A percentile compares a stretch with the other conserved stretches of the same genome.
Conservation (phyloP, 2,113 vertebrate species). For the Nerophis ophidion region DNA sequence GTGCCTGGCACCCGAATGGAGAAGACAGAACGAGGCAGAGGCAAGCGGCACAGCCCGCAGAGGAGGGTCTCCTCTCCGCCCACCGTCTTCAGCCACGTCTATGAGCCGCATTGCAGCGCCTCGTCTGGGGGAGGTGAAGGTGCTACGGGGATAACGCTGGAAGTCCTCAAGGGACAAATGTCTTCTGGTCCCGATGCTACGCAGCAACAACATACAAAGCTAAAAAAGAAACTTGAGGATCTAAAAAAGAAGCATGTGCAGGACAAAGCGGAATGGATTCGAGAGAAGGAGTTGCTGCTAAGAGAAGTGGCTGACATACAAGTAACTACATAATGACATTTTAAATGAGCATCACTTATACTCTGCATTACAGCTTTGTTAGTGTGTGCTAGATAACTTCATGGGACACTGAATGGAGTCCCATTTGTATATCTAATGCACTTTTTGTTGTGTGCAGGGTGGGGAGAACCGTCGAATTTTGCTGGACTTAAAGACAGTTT, state of each 20-base stretch:
- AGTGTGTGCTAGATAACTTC: too few species aligned
- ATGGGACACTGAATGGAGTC: neutral
- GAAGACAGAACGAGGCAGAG: constrained; percentile 43
- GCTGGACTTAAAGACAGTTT: constrained; percentile 62
- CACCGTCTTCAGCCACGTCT: constrained; percentile 53
- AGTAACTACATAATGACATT: constrained; percentile 44
- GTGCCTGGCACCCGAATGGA: constrained; percentile 56
- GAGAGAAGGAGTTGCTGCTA: constrained; percentile 69
- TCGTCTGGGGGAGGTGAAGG: constrained; percentile 23
- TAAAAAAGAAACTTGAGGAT: constrained; percentile 69
- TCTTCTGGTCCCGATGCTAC: constrained; percentile 37
- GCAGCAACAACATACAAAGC: constrained; percentile 49
- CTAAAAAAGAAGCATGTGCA: constrained; percentile 61
- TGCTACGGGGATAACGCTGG: constrained; percentile 32
- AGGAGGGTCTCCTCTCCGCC: constrained; percentile 64
- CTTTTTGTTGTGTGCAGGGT: constrained; percentile 44
- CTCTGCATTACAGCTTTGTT: too few species aligned
- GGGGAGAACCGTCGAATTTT: constrained; percentile 69
- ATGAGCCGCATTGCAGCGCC: constrained; percentile 40
- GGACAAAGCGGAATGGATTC: constrained; percentile 69
- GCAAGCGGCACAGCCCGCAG: constrained; percentile 51
- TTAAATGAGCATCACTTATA: too few species aligned
- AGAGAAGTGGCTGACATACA: constrained; percentile 75
- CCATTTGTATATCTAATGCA: neutral
- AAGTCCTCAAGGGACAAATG: constrained; percentile 50